Conservation (phyloP, 1,140 invertebrate species). For the Ooceraea biroi region DNA sequence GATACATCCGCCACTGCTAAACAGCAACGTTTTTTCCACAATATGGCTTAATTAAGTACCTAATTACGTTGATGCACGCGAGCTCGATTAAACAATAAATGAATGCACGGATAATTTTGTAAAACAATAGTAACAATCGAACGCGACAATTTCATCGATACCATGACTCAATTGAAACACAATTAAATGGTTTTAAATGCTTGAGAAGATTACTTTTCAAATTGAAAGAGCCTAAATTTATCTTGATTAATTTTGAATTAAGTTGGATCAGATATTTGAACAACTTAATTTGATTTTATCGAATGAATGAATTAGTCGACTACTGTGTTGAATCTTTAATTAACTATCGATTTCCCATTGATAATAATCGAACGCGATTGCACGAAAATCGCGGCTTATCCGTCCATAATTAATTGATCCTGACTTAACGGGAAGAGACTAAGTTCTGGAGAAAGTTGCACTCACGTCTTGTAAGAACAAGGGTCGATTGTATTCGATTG, state of each 20-base stretch:
- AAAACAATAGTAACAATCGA: background rate
- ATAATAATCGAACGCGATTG: background rate
- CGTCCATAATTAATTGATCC: constrained; percentile 35
- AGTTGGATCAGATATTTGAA: too few species aligned
- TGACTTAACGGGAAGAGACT: constrained; percentile 23
- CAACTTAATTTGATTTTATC: background rate
- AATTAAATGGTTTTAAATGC: background rate
- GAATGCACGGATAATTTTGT: background rate
- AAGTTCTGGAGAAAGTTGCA: constrained; percentile 47
- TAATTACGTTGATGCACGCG: constrained; percentile 14
- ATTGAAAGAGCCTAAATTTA: background rate
- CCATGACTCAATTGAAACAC: background rate
- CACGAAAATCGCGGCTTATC: constrained; percentile 4
- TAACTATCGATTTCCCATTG: background rate
- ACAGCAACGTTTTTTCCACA: constrained; percentile 12
- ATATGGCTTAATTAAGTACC: constrained; percentile 26
- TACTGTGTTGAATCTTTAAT: too few species aligned
- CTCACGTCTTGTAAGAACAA: constrained; percentile 44
- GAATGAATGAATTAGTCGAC: background rate
- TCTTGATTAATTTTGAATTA: background rate
- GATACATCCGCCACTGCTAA: background rate
- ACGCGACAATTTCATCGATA: background rate
- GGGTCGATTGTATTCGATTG: constrained; percentile 56
- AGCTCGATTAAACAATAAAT: constrained; percentile 33
- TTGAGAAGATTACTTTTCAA: background rate